phyloP scores from a whole-genome alignment of 2,888 invertebrate genomes.

The Phragmatobia fuliginosa region DNA sequence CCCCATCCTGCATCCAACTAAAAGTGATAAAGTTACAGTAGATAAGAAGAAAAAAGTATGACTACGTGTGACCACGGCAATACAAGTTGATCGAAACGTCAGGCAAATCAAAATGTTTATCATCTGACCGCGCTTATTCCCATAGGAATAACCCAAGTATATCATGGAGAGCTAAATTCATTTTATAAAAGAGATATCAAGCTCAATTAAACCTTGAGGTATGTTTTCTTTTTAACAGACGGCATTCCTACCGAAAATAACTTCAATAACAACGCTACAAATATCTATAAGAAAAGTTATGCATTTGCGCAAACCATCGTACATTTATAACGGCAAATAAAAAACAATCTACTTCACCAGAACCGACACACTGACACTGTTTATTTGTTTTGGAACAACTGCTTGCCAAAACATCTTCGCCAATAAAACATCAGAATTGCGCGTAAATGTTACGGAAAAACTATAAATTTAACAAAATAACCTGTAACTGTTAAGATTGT shows the following conservation, averaged over 20 bases:
- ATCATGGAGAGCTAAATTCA: background rate
- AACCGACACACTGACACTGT: conserved; percentile 30
- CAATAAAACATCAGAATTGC: conserved; percentile 31
- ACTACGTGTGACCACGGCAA: too few species aligned
- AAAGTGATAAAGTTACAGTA: too few species aligned
- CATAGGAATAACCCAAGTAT: background rate
- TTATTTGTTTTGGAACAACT: conserved; percentile 48
- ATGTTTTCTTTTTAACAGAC: background rate
- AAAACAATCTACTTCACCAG: conserved; percentile 43
- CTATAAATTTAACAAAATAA: conserved; percentile 30
- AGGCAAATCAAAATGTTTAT: too few species aligned
- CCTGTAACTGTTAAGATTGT: conserved; percentile 32
- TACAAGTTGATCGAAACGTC: too few species aligned
- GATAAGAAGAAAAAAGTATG: too few species aligned
- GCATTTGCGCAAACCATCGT: conserved; percentile 29
- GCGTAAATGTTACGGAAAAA: conserved; percentile 26
- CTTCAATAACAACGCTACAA: conserved; percentile 11
- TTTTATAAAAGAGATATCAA: background rate
- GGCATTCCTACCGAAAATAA: conserved; percentile 11
- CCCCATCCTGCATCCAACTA: too few species aligned
- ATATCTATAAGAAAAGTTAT: conserved; percentile 24
- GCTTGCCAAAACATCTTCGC: conserved; percentile 46
- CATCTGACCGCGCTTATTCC: too few species aligned
- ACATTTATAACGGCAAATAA: conserved; percentile 45
- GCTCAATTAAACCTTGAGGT: background rate